These are phyloP conservation scores for Sebastes itinus DNA, from an alignment of 2,797 vertebrate species.

Conservation along the genomic window DNA sequence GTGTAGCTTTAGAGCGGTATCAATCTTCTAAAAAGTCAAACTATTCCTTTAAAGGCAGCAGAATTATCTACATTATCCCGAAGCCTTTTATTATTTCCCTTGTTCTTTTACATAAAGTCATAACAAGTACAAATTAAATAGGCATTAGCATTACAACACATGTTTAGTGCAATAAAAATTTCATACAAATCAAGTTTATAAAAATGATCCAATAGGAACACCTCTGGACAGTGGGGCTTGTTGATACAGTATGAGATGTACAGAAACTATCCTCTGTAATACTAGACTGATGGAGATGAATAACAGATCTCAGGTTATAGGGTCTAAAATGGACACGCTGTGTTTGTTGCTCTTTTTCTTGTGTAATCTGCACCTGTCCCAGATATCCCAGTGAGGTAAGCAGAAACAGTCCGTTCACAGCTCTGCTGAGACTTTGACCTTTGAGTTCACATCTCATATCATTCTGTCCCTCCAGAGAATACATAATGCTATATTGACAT, in stretches of 20 bases:
- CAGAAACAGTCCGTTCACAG: not conserved
- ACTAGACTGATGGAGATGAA: not conserved
- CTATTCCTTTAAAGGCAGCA: not conserved
- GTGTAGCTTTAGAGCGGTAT: not conserved
- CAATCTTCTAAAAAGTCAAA: not conserved
- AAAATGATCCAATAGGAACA: not conserved
- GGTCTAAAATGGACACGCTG: not conserved
- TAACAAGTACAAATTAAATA: not conserved
- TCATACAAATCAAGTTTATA: not conserved
- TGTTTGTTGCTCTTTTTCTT: constrained; percentile 18
- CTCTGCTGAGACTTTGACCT: constrained; percentile 18
- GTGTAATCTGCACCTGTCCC: constrained; percentile 6
- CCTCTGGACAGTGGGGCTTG: not conserved
- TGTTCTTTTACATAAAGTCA: not conserved
- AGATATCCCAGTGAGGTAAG: not conserved
- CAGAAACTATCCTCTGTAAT: not conserved
- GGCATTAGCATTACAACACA: not conserved
- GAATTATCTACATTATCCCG: not conserved
- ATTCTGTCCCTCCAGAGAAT: not conserved
- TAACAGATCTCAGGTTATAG: not conserved
- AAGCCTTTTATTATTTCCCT: too few species aligned
- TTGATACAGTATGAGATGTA: not conserved
- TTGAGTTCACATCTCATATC: not conserved
- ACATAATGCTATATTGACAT: not conserved
- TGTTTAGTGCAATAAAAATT: not conserved